Evolutionary conservation across 2,797 vertebrate genomes (phyloP).

Genomic region (Acanthornis magna): DNA sequence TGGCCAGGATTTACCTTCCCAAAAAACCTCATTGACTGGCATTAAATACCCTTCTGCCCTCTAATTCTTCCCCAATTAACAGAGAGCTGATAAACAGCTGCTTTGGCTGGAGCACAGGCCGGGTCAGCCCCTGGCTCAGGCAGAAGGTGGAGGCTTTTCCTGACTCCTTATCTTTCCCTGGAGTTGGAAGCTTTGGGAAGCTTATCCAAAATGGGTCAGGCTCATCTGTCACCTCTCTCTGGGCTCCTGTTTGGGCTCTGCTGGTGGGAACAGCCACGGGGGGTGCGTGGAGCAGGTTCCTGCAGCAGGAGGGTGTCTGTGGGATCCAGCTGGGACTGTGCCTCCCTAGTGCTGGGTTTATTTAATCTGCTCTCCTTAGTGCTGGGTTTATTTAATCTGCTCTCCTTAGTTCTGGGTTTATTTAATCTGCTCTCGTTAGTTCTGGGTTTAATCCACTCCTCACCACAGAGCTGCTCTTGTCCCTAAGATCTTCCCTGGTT

Average conservation of each 20-base stretch:
- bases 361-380: neutral
- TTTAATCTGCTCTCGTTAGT: neutral
- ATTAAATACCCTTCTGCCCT: neutral
- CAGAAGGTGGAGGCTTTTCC: neutral
- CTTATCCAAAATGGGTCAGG: neutral
- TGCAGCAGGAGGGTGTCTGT: rapidly evolving
- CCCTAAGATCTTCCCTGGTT: neutral
- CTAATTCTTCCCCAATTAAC: neutral
- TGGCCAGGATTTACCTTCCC: constrained; percentile 1
- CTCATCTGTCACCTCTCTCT: neutral
- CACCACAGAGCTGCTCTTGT: neutral
- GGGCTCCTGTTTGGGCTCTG: neutral
- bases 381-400: neutral
- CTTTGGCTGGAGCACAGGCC: neutral
- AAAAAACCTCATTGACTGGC: neutral
- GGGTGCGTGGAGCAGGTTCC: rapidly evolving
- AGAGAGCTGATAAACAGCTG: neutral
- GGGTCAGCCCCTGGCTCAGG: neutral
- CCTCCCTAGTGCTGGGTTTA: neutral
- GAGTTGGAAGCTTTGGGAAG: neutral
- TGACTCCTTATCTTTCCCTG: rapidly evolving
- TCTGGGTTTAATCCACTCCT: neutral
- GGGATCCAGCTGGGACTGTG: neutral
- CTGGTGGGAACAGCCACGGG: rapidly evolving
- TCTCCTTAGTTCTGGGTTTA: neutral